A percentile compares a stretch with the other conserved stretches of the same genome.
Conservation (phyloP, 2,888 invertebrate species). For the Drosophila cognata region DNA sequence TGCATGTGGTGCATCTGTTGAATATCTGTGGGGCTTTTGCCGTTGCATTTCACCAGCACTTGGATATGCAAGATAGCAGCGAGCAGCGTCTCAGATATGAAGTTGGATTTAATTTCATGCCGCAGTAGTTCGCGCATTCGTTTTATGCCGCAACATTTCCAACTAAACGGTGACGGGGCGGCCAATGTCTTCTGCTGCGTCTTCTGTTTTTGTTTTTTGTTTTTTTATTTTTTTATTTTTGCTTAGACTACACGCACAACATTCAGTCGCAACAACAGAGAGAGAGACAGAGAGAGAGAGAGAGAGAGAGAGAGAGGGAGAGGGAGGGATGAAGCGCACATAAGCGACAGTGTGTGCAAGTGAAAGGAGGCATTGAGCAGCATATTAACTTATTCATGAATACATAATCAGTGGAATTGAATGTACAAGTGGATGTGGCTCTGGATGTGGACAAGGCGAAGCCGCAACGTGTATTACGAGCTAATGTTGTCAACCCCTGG, state of each 20-base stretch:
- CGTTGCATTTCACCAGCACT: slow-evolving; percentile 70
- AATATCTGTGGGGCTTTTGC: slow-evolving; percentile 56
- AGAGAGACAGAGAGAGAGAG: background rate
- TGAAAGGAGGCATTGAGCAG: slow-evolving; percentile 8
- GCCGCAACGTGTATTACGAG: slow-evolving; percentile 39
- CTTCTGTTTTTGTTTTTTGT: slow-evolving; percentile 4
- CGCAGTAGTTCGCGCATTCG: slow-evolving; percentile 81
- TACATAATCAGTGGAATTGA: slow-evolving; percentile 67
- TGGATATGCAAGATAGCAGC: slow-evolving; percentile 79
- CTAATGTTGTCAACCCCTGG: slow-evolving; percentile 74
- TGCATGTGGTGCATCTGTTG: slow-evolving; percentile 74
- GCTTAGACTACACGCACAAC: slow-evolving; percentile 58
- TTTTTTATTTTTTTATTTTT: slow-evolving; percentile 15
- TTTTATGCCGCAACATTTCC: slow-evolving; percentile 71
- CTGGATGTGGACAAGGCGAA: slow-evolving; percentile 36
- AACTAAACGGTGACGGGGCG: slow-evolving; percentile 63
- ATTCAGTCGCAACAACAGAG: slow-evolving; percentile 1
- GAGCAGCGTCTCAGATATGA: slow-evolving; percentile 60
- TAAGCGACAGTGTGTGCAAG: background rate
- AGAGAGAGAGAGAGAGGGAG: background rate
- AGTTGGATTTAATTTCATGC: slow-evolving; percentile 84
- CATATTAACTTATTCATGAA: slow-evolving; percentile 75
- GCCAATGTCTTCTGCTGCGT: slow-evolving; percentile 30
- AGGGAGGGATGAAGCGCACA: background rate
- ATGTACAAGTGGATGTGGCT: slow-evolving; percentile 39